Base-by-base conservation (phyloP, 2,113 vertebrate genomes). In the Lethenteron camtschaticum region DNA sequence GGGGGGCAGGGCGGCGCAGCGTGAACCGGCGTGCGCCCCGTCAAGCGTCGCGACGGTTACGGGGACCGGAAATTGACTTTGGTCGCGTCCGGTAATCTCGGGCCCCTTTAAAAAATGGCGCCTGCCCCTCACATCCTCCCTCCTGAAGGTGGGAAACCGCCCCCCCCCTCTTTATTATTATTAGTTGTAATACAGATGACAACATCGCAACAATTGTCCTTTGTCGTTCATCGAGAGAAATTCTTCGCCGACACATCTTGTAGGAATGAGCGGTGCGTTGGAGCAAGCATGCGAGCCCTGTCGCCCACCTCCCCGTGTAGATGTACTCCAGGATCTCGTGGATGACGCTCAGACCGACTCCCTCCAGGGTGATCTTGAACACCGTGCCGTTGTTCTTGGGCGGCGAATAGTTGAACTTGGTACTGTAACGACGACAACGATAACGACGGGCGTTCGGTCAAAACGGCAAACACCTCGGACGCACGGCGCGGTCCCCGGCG, bases 261-360 rank as follows among this genome's bases (percentile, higher is more conserved):
- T 20, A 13, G 12, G 75, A 78, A 75, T 76, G 72, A 57, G 9
- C 10, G 2, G 14, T 59, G 10, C 68, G 7, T 5, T 13, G 55
- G 18, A 71, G 20, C 16, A 13, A 24, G 75, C 75, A 41, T 41
- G 41, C 41, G 41, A 41, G 41, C 41, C 6, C 63, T 9, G 20
- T 10, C 63, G 20, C 63, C 72, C 81, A 94, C 94, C 84, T 99
- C 87, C 94, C 94, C 70, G 87, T 90, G 83, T 96, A 99, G 80
- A 99, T 86, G 77, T 90, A 97, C 76, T 97, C 90, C 75, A 99
- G 79, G 74, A 99, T 96, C 79, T 99, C 86, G 78, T 85, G 92
- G 87, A 99, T 97, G 73, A 85, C 88, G 73, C 82, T 75, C 70
- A 95, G 86, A 68, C 89, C 88, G 72, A 99, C 87, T 41, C 91